Base-by-base conservation (phyloP, 2,797 vertebrate genomes). In the Heterohyrax brucei region DNA sequence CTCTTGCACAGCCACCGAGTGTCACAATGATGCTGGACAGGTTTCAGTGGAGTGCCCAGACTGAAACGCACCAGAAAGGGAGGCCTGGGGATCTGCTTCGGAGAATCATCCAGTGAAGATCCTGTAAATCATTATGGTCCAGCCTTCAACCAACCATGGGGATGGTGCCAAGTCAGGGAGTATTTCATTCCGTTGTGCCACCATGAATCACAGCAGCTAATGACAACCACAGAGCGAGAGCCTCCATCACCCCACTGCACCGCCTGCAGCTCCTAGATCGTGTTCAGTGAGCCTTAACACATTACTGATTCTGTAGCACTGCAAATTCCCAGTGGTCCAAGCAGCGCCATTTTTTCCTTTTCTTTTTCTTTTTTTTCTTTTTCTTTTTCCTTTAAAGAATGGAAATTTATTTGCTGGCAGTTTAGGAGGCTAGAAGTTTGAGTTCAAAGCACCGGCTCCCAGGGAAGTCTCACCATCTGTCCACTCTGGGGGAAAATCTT, bases 261-360 rank as follows among this genome's bases (percentile, higher is more conserved):
- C 4, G 24, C 22, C 19, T 50, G 46, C 44, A 93, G 44, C 24
- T 64, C 83, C 72, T 18, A 18, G 80, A 19, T 82, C n/a, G 30
- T 4, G 19, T 18, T 19, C 44, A 24, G 59, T 30, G 19, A 59
- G 26, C 44, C 90, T 86, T 79, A 18, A 62, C 26, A 24, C 10
- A 19, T 53, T 24, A 21, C 1, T 5, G 59, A 73, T 91, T 95
- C 70, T 87, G 77, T 78, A 92, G 79, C 72, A 46, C 56, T 19
- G 21, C 82, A 33, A 75, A 93, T 90, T 81, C 68, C 53, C 9
- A 0, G 22, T 85, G 80, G 59, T 83, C 61, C 70, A 89, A 46
- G 44, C 70, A 95, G 22, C 64, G 90, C 56, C 2, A 76, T 80
- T 95, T 93, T 93, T 30, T 39, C 39, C 39, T 39, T 39, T 39